Percentiles rank a stretch among this genome's conserved stretches.
Conservation (phyloP, 1,140 invertebrate species). For the Aphaenogaster floridana region DNA sequence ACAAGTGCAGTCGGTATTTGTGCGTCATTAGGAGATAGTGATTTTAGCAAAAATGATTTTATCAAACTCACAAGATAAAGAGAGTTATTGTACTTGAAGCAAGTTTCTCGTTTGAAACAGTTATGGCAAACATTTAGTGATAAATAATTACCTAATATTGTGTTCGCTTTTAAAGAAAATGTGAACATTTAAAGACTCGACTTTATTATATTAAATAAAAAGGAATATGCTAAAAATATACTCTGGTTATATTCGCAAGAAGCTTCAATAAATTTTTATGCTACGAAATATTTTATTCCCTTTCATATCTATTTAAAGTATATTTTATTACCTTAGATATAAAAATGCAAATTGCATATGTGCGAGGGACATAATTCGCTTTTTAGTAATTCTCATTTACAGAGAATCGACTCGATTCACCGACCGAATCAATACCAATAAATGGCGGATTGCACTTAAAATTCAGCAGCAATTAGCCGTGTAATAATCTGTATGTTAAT, state of each 20-base stretch:
- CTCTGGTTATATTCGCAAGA: background rate
- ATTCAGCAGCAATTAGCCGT: conserved; percentile 52
- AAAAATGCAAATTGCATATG: conserved; percentile 27
- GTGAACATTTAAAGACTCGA: background rate
- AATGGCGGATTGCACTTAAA: conserved; percentile 52
- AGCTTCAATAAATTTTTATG: background rate
- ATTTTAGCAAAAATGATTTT: background rate
- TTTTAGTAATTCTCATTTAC: conserved; percentile 27
- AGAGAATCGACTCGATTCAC: conserved; percentile 28
- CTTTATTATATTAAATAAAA: conserved; percentile 7
- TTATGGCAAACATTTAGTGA: background rate
- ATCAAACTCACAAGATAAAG: background rate
- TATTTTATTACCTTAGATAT: conserved; percentile 17
- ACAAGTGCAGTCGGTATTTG: background rate
- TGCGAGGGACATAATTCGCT: background rate
- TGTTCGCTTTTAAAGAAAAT: background rate
- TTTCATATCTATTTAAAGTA: conserved; percentile 2
- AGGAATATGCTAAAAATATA: background rate
- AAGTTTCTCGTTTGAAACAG: background rate
- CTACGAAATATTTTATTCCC: background rate
- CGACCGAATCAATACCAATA: conserved; percentile 46
- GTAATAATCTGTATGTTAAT: conserved; percentile 62
- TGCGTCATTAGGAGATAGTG: background rate
- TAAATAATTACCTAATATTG: background rate
- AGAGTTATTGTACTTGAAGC: background rate